Evolutionary conservation across 2,888 invertebrate genomes (phyloP).

Genomic region (Dysmachus trigonus): DNA sequence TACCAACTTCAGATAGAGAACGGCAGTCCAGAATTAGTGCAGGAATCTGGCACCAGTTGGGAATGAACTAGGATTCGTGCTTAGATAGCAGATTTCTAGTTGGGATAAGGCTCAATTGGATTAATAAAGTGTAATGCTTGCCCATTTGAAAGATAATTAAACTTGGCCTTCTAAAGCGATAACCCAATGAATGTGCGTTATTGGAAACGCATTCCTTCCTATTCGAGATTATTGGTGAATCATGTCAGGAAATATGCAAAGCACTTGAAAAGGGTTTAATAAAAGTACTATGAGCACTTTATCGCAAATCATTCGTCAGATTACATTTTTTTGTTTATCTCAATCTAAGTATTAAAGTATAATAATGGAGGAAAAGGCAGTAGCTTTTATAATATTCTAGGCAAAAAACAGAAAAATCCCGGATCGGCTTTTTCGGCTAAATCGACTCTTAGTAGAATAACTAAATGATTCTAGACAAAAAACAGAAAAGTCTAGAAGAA

Average conservation of each 20-base stretch:
- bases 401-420: too few species aligned
- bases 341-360: too few species aligned
- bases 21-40: background rate
- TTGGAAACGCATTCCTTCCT: background rate
- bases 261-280: background rate
- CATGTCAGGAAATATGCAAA: background rate
- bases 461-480: too few species aligned
- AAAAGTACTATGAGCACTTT: too few species aligned
- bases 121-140: background rate
- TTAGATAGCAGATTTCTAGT: background rate
- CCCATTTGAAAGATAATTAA: background rate
- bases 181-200: background rate
- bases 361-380: too few species aligned
- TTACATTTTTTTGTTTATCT: too few species aligned
- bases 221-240: background rate
- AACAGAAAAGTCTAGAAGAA: too few species aligned
- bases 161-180: background rate
- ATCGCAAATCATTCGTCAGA: too few species aligned
- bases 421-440: too few species aligned
- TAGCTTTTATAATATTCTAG: too few species aligned
- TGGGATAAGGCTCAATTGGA: background rate
- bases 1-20: background rate
- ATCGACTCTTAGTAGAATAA: too few species aligned
- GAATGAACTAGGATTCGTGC: background rate
- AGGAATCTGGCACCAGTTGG: background rate